Percentiles rank a stretch among this genome's conserved stretches.
Evolutionary conservation across 1,140 invertebrate species (phyloP).

Genomic region (Anagrus nilaparvatae): DNA sequence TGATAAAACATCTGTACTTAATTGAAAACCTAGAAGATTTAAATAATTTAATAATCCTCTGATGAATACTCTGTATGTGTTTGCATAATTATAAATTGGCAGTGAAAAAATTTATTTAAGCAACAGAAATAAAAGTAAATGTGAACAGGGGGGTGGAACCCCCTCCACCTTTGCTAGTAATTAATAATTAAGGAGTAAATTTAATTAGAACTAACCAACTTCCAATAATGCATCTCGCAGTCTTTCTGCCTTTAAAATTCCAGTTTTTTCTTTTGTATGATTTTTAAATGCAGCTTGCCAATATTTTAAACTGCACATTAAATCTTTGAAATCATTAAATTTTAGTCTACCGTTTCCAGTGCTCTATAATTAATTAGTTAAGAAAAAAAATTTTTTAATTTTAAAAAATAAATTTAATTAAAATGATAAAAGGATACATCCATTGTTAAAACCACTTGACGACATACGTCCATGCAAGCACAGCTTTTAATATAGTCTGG

Average conservation of each 20-base stretch:
- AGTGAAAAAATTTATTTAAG: no score
- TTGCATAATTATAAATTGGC: no score
- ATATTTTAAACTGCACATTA: conserved; percentile 83
- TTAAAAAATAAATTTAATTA: background rate
- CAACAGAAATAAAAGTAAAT: no score
- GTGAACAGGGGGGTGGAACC: no score
- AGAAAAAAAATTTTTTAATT: conserved; percentile 12
- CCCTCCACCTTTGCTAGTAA: background rate
- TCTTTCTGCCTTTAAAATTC: conserved; percentile 78
- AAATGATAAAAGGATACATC: conserved; percentile 52
- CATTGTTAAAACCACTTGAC: conserved; percentile 79
- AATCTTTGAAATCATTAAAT: conserved; percentile 79
- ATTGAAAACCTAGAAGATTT: conserved; percentile 57
- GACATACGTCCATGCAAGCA: conserved; percentile 82
- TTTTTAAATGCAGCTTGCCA: conserved; percentile 88
- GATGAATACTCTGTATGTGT: background rate
- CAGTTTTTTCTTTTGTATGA: conserved; percentile 84
- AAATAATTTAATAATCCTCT: background rate
- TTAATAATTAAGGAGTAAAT: no score
- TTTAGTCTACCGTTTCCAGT: conserved; percentile 72
- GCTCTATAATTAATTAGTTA: conserved; percentile 45
- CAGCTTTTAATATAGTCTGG: conserved; percentile 88
- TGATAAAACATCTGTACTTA: conserved; percentile 73
- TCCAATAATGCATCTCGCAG: conserved; percentile 73
- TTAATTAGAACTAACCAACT: conserved; percentile 49